Conservation (phyloP, 2,797 vertebrate species). For the Coregonus sp. region DNA sequence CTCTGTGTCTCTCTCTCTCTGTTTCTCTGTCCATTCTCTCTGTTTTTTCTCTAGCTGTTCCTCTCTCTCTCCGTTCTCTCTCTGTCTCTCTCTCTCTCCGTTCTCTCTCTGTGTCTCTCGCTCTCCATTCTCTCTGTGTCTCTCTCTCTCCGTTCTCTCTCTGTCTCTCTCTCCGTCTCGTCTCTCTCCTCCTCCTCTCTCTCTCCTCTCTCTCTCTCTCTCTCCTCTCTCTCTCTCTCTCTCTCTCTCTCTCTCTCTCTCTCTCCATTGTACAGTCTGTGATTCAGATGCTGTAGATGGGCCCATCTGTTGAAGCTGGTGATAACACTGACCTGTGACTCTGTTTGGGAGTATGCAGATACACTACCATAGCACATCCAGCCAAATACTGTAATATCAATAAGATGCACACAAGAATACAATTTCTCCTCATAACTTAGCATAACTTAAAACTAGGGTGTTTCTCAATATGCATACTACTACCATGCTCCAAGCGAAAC, state of each 20-base stretch:
- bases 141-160: too few species aligned
- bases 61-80: too few species aligned
- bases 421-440: neutral
- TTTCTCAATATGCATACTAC: too few species aligned
- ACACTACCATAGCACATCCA: neutral
- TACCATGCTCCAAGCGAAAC: too few species aligned
- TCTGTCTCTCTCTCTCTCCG: too few species aligned
- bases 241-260: neutral
- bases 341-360: slow-evolving; percentile 7
- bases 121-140: too few species aligned
- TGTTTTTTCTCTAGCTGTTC: too few species aligned
- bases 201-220: neutral
- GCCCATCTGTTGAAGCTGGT: slow-evolving; percentile 5
- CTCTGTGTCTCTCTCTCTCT: too few species aligned
- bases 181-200: neutral
- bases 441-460: neutral
- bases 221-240: neutral
- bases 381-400: neutral
- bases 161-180: neutral
- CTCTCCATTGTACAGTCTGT: neutral
- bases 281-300: slow-evolving; percentile 8
- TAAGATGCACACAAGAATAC: neutral
- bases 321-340: slow-evolving; percentile 16
- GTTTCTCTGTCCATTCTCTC: too few species aligned
- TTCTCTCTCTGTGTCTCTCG: too few species aligned